These are phyloP conservation scores for Brenthis hecate DNA, from an alignment of 2,888 invertebrate genomes.

Conservation along the genomic window DNA sequence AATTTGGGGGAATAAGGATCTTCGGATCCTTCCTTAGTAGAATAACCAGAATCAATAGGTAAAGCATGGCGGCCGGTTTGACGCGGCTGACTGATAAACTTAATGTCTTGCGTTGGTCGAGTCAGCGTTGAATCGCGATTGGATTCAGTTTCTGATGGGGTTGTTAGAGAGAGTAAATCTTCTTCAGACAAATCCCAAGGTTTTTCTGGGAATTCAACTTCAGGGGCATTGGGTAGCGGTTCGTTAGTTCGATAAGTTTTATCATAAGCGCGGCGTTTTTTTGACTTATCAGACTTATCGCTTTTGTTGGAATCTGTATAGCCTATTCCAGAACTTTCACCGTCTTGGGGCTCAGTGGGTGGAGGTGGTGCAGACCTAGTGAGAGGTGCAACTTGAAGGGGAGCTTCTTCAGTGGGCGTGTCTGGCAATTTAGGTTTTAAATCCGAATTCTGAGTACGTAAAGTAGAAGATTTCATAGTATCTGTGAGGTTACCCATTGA, in stretches of 20 bases:
- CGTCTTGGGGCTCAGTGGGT: slow-evolving; percentile 60
- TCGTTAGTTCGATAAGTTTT: slow-evolving; percentile 92
- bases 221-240: slow-evolving; percentile 88
- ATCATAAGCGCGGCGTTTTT: slow-evolving; percentile 89
- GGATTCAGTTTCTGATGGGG: slow-evolving; percentile 83
- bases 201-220: slow-evolving; percentile 91
- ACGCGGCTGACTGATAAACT: slow-evolving; percentile 82
- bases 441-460: slow-evolving; percentile 65
- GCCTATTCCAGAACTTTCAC: slow-evolving; percentile 79
- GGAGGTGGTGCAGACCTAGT: slow-evolving; percentile 63
- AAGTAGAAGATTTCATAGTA: slow-evolving; percentile 72
- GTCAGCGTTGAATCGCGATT: slow-evolving; percentile 80
- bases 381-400: slow-evolving; percentile 50
- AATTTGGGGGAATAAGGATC: slow-evolving; percentile 71
- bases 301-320: slow-evolving; percentile 78
- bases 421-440: slow-evolving; percentile 63
- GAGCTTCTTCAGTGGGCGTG: slow-evolving; percentile 67
- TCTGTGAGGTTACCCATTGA: slow-evolving; percentile 81
- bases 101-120: slow-evolving; percentile 84
- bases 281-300: slow-evolving; percentile 80
- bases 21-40: slow-evolving; percentile 72
- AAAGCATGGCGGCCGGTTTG: slow-evolving; percentile 83
- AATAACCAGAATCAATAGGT: slow-evolving; percentile 76
- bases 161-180: slow-evolving; percentile 79
- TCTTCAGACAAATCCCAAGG: slow-evolving; percentile 89